These are phyloP conservation scores for Cynopterus sphinx DNA, from an alignment of 2,797 vertebrate species.

Conservation along the genomic window DNA sequence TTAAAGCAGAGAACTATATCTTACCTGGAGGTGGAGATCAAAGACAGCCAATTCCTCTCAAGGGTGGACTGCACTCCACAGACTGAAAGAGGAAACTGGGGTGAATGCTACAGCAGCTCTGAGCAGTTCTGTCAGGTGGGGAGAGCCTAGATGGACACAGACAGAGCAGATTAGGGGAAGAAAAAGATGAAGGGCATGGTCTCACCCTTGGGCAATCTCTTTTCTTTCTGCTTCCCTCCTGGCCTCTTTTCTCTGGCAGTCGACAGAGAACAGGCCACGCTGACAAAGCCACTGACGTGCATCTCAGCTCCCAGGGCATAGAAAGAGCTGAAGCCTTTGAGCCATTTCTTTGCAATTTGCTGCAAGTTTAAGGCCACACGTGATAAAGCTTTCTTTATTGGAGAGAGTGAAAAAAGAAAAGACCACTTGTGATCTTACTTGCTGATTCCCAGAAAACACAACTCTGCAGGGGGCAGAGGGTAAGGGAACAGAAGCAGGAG, in stretches of 20 bases:
- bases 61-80: slow-evolving; percentile 21
- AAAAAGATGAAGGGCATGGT: slow-evolving; percentile 49
- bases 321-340: slow-evolving; percentile 73
- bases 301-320: slow-evolving; percentile 74
- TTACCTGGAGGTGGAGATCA: slow-evolving; percentile 82
- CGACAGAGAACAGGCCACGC: slow-evolving; percentile 65
- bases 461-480: slow-evolving; percentile 50
- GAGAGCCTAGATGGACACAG: slow-evolving; percentile 5
- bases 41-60: slow-evolving; percentile 50
- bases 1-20: slow-evolving; percentile 69
- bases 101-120: not conserved
- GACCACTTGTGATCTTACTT: slow-evolving; percentile 83
- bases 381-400: slow-evolving; percentile 84
- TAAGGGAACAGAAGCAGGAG: slow-evolving; percentile 1
- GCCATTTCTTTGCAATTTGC: slow-evolving; percentile 80
- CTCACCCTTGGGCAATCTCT: slow-evolving; percentile 62
- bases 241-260: slow-evolving; percentile 77
- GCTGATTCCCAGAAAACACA: slow-evolving; percentile 81
- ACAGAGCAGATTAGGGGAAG: slow-evolving; percentile 22
- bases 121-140: not conserved
- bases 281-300: slow-evolving; percentile 68
- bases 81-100: not conserved
- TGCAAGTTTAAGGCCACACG: slow-evolving; percentile 79
- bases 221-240: slow-evolving; percentile 63
- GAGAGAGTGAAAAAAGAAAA: slow-evolving; percentile 65